phyloP scores from a whole-genome alignment of 2,797 vertebrate species.

The Microhierax caerulescens region DNA sequence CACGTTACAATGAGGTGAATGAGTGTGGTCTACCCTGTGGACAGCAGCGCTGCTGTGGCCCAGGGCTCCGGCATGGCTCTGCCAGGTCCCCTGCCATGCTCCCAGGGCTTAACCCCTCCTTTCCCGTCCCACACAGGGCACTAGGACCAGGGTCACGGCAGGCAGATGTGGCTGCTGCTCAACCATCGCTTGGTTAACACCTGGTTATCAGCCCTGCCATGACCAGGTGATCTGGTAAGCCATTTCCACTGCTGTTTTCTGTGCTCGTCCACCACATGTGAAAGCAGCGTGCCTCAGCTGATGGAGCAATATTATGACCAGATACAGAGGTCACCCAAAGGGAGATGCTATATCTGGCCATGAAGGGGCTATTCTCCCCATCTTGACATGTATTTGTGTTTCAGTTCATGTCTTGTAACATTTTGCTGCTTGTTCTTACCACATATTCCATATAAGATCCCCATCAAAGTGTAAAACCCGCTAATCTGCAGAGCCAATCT shows the following conservation, averaged over 20 bases:
- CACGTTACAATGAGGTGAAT: rapidly evolving
- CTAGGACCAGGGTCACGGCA: neutral
- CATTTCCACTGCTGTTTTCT: neutral
- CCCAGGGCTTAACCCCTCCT: neutral
- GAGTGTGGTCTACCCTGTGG: neutral
- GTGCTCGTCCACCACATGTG: neutral
- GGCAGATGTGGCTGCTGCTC: neutral
- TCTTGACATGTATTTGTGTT: neutral
- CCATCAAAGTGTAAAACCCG: neutral
- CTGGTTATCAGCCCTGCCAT: neutral
- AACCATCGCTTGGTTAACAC: neutral
- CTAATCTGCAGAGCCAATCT: neutral
- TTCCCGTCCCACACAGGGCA: neutral
- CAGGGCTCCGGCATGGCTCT: neutral
- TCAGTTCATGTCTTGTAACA: neutral
- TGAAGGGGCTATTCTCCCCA: neutral
- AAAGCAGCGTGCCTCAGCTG: neutral
- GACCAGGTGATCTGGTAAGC: neutral
- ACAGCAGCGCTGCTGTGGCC: neutral
- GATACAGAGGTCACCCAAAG: neutral
- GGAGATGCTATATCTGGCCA: neutral
- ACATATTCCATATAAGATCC: neutral
- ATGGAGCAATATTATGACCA: too few species aligned
- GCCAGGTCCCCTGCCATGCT: neutral
- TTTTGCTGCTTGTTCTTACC: neutral